phyloP scores from a whole-genome alignment of 1,140 invertebrate genomes.

The Temnothorax nylanderi region DNA sequence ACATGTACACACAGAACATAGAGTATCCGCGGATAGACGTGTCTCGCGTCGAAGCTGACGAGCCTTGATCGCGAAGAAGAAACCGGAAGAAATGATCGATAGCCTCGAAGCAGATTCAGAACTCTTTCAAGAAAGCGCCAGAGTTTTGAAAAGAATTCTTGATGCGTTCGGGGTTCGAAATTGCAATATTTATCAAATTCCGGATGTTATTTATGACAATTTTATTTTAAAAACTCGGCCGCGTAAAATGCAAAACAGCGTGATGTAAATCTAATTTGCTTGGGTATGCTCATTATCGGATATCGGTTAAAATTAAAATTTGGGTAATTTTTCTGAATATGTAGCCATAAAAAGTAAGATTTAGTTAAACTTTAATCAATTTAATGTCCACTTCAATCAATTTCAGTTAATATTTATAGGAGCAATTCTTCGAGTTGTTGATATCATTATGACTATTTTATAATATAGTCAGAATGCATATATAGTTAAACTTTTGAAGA shows the following conservation, averaged over 20 bases:
- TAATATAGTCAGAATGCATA: not conserved
- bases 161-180: not conserved
- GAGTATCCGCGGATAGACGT: not conserved
- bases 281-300: not conserved
- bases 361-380: not conserved
- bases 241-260: not conserved
- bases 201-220: not conserved
- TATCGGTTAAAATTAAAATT: not conserved
- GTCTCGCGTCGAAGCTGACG: not conserved
- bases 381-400: not conserved
- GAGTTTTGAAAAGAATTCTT: not conserved
- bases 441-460: not conserved
- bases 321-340: not conserved
- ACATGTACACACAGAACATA: not conserved
- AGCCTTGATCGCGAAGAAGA: not conserved
- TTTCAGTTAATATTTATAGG: constrained; percentile 1
- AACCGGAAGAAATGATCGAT: not conserved
- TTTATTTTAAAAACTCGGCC: not conserved
- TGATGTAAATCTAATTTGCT: not conserved
- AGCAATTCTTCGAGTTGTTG: not conserved
- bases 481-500: not conserved
- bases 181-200: not conserved
- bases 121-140: not conserved
- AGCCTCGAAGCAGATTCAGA: not conserved
- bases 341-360: not conserved